These are phyloP conservation scores for Cheilosia vernalis DNA, from an alignment of 2,888 invertebrate species.

Conservation along the genomic window DNA sequence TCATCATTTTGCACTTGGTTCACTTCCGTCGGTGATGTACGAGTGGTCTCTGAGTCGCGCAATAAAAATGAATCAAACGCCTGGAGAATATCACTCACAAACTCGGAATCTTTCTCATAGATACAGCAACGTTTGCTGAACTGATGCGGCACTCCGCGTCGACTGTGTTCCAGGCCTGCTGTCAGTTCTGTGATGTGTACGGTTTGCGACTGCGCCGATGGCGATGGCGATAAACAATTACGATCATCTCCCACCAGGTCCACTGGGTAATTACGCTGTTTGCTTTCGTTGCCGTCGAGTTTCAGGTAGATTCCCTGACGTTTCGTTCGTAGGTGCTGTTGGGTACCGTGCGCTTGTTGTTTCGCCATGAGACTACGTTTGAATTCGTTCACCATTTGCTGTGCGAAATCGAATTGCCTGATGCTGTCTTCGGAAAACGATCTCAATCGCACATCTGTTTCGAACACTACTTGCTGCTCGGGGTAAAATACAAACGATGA, in stretches of 20 bases:
- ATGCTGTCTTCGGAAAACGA: slow-evolving; percentile 42
- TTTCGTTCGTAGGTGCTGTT: slow-evolving; percentile 66
- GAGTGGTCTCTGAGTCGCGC: slow-evolving; percentile 56
- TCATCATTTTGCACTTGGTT: slow-evolving; percentile 32
- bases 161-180: slow-evolving; percentile 61
- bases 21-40: not conserved
- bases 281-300: slow-evolving; percentile 68
- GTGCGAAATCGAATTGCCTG: slow-evolving; percentile 40
- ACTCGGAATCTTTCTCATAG: slow-evolving; percentile 80
- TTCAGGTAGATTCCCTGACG: slow-evolving; percentile 77
- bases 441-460: slow-evolving; percentile 20
- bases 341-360: slow-evolving; percentile 72
- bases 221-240: slow-evolving; percentile 46
- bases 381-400: slow-evolving; percentile 80
- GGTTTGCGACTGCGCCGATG: slow-evolving; percentile 54
- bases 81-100: slow-evolving; percentile 80
- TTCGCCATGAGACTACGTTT: slow-evolving; percentile 80
- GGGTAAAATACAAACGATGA: slow-evolving; percentile 36
- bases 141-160: slow-evolving; percentile 62
- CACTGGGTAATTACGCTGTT: slow-evolving; percentile 51
- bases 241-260: slow-evolving; percentile 61
- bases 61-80: slow-evolving; percentile 77
- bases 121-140: slow-evolving; percentile 78
- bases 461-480: not conserved
- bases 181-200: slow-evolving; percentile 51